Evolutionary conservation across 2,888 invertebrate genomes (phyloP), one percentile per base, ranked within the genome.

Genomic region (Drosophila demipolita): DNA sequence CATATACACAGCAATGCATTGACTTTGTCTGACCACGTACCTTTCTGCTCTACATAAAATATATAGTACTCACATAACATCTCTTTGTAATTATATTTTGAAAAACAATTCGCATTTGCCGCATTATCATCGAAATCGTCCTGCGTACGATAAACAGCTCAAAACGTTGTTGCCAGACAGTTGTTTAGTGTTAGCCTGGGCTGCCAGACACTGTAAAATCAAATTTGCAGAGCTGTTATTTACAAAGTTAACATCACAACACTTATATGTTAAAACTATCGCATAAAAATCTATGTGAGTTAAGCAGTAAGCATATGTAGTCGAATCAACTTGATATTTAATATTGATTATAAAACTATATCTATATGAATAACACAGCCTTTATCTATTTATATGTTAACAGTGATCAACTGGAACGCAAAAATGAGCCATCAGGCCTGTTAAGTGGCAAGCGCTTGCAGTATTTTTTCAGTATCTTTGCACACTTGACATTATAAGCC

Each of bases 1-100:
- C 42, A 49, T 53, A 77, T 81, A 66, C 62, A 78, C 52, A 77
- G 29, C 38, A 55, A 77, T 65, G 63, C 45, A 45, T 52, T 29
- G 49, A 48, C 38, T 60, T 26, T 32, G 50, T 38, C 61, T 76
- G 50, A 36, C 54, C 32, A 52, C 48, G 6, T 55, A 32, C 36
- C 23, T 35, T 5, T 55, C 38, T 26, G 38, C 40, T 40, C 42
- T 45, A n/a, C 66, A 23, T 20, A 42, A 35, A 38, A 50, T 33
- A 60, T 68, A 55, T 60, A 26, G 61, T 68, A 38, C 20, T 32
- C 45, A 20, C 45, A 26, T n/a, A 38, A 48, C 48, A 45, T 49
- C n/a, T 12, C 29, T 33, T 7, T 20, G 38, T n/a, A 20, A 49
- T 35, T 50, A 42, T 52, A 42, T 52, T 60, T 59, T 78, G 33